A percentile compares a stretch with the other conserved stretches of the same genome.
Evolutionary conservation across 64 coral and sea anemone species (phyloP).

Genomic region (Pocillopora verrucosa): DNA sequence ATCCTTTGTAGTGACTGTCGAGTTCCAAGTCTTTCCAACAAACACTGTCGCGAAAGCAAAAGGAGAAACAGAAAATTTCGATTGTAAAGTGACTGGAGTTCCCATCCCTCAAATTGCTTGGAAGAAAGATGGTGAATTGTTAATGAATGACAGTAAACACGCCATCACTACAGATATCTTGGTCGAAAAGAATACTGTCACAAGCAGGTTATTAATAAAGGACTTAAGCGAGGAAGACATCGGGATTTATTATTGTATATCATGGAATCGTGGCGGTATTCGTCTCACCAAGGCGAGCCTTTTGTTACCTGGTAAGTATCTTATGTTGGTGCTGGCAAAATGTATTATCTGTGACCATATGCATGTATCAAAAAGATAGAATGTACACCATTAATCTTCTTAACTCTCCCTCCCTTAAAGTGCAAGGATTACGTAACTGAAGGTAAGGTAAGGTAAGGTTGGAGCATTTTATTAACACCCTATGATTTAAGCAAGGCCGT

Average conservation of each 20-base stretch:
- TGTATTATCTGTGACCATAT: background rate
- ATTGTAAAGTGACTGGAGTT: constrained; percentile 48
- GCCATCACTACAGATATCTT: background rate
- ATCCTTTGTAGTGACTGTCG: constrained; percentile 8
- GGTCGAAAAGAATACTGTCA: background rate
- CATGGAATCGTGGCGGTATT: constrained; percentile 48
- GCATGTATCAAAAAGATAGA: no score
- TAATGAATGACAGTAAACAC: constrained; percentile 35
- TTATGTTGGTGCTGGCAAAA: background rate
- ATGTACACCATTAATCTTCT: no score
- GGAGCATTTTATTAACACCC: no score
- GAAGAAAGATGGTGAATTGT: constrained; percentile 75
- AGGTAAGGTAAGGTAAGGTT: no score
- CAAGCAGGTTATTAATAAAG: constrained; percentile 19
- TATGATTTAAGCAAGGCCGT: no score
- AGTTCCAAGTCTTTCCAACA: background rate
- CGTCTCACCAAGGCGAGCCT: background rate
- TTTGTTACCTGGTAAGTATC: constrained; percentile 1
- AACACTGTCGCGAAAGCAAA: no score
- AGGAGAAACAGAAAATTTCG: constrained; percentile 7
- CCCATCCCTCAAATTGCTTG: constrained; percentile 67
- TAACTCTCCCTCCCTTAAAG: no score
- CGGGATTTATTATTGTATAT: constrained; percentile 45
- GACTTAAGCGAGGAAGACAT: constrained; percentile 10
- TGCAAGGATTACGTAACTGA: no score